Evolutionary conservation across 2,888 invertebrate species (phyloP).

Genomic region (Pristionchus fissidentatus): DNA sequence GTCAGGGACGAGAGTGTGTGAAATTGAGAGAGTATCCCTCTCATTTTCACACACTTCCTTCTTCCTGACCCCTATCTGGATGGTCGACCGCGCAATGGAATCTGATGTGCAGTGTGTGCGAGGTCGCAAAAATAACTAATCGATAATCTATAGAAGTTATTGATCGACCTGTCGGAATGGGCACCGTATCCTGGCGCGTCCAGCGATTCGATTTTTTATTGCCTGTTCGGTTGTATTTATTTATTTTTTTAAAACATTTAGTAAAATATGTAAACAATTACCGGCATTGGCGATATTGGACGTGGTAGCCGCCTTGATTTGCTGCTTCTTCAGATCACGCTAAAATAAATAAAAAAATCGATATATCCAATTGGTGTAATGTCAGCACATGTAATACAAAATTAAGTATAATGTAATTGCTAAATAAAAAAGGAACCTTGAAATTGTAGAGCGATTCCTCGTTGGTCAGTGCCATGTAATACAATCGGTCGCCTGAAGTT

Average conservation of each 20-base stretch:
- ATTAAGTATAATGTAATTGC: neutral
- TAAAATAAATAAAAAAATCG: slow-evolving; percentile 1
- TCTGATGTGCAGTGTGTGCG: neutral
- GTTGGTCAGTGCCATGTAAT: slow-evolving; percentile 72
- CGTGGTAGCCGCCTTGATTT: slow-evolving; percentile 60
- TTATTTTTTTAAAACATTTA: neutral
- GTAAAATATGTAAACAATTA: neutral
- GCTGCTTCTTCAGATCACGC: slow-evolving; percentile 62
- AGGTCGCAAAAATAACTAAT: neutral
- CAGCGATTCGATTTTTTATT: slow-evolving; percentile 8
- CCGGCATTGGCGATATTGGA: slow-evolving; percentile 66
- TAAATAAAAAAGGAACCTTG: slow-evolving; percentile 43
- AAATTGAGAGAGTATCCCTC: too few relatives aligned
- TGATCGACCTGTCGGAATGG: slow-evolving; percentile 20
- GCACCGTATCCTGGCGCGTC: slow-evolving; percentile 11
- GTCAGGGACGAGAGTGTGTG: too few relatives aligned
- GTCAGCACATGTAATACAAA: neutral
- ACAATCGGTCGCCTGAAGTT: slow-evolving; percentile 50
- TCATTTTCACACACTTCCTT: too few relatives aligned
- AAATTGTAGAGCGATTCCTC: slow-evolving; percentile 69
- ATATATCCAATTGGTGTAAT: neutral
- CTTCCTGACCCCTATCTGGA: too few relatives aligned
- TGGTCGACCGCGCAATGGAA: too few relatives aligned
- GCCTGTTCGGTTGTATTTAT: neutral
- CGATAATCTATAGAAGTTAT: slow-evolving; percentile 4